phyloP scores from a whole-genome alignment of 35 echinoderm and acorn worm species.

The Diadema setosum region DNA sequence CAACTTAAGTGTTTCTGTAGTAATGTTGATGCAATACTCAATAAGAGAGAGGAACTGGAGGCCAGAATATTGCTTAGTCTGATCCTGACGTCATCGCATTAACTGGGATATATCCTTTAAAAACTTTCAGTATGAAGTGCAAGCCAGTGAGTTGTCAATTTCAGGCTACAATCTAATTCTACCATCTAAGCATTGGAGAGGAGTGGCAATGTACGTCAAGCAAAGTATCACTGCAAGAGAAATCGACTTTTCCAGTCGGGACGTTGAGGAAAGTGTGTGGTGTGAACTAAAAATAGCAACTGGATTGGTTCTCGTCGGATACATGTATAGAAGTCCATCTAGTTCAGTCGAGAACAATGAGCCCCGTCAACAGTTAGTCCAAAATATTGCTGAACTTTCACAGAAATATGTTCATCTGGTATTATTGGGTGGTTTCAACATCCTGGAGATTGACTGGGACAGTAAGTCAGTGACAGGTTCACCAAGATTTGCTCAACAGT shows the following conservation, averaged over 20 bases:
- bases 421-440: not conserved
- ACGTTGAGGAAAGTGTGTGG: not conserved
- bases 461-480: not conserved
- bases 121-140: not conserved
- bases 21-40: not conserved
- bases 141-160: not conserved
- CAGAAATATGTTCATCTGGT: not conserved
- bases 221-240: not conserved
- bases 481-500: not conserved
- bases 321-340: not conserved
- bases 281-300: not conserved
- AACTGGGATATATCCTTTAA: not conserved
- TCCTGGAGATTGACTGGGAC: not conserved
- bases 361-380: not conserved
- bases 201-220: not conserved
- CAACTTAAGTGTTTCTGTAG: not conserved
- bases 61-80: not conserved
- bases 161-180: not conserved
- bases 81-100: not conserved
- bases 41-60: not conserved
- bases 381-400: not conserved
- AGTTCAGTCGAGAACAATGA: not conserved
- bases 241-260: not conserved
- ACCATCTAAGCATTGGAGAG: not conserved
- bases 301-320: not conserved